Percentiles rank a stretch among this genome's conserved stretches.
These are phyloP conservation scores for Mamestra configurata DNA, from an alignment of 1,140 invertebrate species.

Conservation along the genomic window DNA sequence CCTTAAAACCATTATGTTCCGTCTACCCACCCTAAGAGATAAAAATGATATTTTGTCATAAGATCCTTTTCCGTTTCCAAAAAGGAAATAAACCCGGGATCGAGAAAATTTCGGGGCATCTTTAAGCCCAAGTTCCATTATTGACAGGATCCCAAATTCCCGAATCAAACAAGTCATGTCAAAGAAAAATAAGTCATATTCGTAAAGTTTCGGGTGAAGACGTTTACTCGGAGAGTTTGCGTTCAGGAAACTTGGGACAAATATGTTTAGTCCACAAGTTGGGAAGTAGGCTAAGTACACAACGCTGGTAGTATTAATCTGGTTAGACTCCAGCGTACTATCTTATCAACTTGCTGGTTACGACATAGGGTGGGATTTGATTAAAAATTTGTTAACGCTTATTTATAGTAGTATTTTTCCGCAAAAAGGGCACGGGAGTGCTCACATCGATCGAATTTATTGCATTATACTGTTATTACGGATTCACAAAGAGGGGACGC, in stretches of 20 bases:
- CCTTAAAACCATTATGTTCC: not conserved
- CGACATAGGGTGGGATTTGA: not conserved
- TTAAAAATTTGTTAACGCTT: not conserved
- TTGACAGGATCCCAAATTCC: not conserved
- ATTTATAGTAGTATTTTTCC: no score
- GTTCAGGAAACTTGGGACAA: constrained; percentile 7
- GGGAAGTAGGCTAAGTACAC: constrained; percentile 2
- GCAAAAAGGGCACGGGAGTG: no score
- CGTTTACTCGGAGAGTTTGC: constrained; percentile 2
- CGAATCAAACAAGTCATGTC: not conserved
- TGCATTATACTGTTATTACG: no score
- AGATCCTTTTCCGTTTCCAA: not conserved
- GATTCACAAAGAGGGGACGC: no score
- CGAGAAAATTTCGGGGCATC: not conserved
- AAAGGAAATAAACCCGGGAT: not conserved
- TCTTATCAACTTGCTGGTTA: not conserved
- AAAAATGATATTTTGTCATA: not conserved
- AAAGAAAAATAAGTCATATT: constrained; percentile 17
- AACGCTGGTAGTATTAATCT: not conserved
- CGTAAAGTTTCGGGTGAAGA: not conserved
- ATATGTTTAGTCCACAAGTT: constrained; percentile 31
- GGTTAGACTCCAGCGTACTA: not conserved
- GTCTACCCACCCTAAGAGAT: not conserved
- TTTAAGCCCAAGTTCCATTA: not conserved
- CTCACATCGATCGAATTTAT: no score